Evolutionary conservation across 2,888 invertebrate species (phyloP), one percentile per base, ranked within the genome.

Genomic region (Amaurobius ferox): DNA sequence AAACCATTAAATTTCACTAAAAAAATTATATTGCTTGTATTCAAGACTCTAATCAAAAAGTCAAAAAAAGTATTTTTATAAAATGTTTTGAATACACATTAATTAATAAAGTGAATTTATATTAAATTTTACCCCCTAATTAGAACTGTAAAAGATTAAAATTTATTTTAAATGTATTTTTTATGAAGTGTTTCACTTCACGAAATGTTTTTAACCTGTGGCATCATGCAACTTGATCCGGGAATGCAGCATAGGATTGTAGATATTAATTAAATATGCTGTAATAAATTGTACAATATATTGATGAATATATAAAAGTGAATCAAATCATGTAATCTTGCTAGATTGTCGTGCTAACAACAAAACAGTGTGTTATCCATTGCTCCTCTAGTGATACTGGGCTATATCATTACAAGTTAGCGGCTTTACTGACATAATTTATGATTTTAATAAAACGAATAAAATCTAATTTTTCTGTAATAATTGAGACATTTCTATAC

Each of bases 201-300:
- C 6, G 11, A 35, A 6, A 44, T 29, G 19, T 11, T 66, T 66
- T 16, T 32, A 2, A 19, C 30, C n/a, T 32, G 48, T 80, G 80
- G 80, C 73, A 80, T 73, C 19, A 16, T 26, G 1, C 30, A 73
- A 40, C 23, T 6, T 61, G 74, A 80, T 80, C 80, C 80, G 80
- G 74, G 80, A 80, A 71, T 71, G 80, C 48, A 80, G 74, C 68
- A 68, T 35, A 68, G 68, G 68, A 68, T 39, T 68, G 26, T 68
- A 35, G 68, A 48, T 80, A 74, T 74, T 80, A 80, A 80, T 80
- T 80, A 80, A 80, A 30, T 68, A 80, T 80, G 80, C 80, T 35
- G 74, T 55, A 26, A 55, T 71, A 71, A 30, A 55, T 30, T 30
- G 48, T 70, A 28, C 11, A 30, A 1, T 30, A 19, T 28, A 71